Percentiles rank a stretch among this genome's conserved stretches.
These are phyloP conservation scores for Fulica atra DNA, from an alignment of 2,113 vertebrate species.

Conservation along the genomic window DNA sequence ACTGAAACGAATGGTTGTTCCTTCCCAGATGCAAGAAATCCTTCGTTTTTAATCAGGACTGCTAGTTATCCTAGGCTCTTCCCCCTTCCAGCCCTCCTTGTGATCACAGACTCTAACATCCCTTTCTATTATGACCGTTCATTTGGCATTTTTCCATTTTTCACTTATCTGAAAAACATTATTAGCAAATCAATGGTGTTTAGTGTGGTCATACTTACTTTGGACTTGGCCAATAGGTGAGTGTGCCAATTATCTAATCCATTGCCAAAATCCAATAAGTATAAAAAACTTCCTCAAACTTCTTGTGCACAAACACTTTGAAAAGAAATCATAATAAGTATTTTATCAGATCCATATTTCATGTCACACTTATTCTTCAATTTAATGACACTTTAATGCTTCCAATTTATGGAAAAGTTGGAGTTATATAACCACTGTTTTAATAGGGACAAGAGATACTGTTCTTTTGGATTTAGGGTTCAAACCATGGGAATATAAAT, in stretches of 20 bases:
- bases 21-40: no score
- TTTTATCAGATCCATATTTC: not conserved
- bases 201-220: not conserved
- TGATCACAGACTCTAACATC: not conserved
- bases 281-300: not conserved
- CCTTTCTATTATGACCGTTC: not conserved
- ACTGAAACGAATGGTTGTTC: no score
- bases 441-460: not conserved
- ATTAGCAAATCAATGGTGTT: not conserved
- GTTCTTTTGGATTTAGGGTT: not conserved
- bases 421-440: not conserved
- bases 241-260: rapidly evolving
- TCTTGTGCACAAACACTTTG: not conserved
- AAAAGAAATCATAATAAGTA: not conserved
- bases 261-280: not conserved
- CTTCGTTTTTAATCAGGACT: not conserved
- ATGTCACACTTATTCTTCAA: not conserved
- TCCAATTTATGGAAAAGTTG: not conserved
- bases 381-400: not conserved
- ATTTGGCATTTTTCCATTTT: not conserved
- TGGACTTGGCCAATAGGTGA: not conserved
- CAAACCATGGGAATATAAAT: not conserved
- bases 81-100: not conserved
- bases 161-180: not conserved
- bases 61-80: not conserved